phyloP scores from a whole-genome alignment of 2,888 invertebrate species.

The Operophtera brumata region DNA sequence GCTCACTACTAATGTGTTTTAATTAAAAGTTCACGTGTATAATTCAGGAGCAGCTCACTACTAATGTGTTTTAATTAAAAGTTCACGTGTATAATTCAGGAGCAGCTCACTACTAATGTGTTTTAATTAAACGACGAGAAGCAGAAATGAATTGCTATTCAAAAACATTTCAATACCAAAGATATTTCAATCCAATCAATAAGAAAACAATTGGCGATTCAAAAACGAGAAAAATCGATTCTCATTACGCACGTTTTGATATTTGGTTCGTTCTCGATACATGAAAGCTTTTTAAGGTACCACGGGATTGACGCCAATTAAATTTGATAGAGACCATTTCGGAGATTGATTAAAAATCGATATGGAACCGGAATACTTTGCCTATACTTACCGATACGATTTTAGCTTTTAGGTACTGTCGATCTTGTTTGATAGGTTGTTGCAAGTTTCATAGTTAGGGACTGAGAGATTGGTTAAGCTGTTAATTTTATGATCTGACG shows the following conservation, averaged over 20 bases:
- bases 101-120: background rate
- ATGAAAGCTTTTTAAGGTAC: conserved; percentile 51
- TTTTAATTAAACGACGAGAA: background rate
- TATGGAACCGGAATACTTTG: conserved; percentile 47
- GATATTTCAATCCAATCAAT: conserved; percentile 19
- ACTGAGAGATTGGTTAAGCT: too few species aligned
- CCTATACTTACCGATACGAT: conserved; percentile 8
- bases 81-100: background rate
- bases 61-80: too few species aligned
- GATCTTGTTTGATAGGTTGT: background rate
- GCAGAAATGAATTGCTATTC: background rate
- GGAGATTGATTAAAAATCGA: conserved; percentile 71
- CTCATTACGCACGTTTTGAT: conserved; percentile 31
- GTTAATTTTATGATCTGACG: too few species aligned
- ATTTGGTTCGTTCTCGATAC: conserved; percentile 40
- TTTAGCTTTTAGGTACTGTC: background rate
- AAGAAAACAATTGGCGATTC: conserved; percentile 11
- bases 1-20: too few species aligned
- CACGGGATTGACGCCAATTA: conserved; percentile 69
- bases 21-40: too few species aligned
- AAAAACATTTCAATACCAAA: background rate
- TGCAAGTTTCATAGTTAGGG: background rate
- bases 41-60: too few species aligned
- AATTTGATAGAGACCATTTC: conserved; percentile 68
- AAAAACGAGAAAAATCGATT: conserved; percentile 15